Base-by-base conservation (phyloP, 1,140 invertebrate genomes). In the Melitaea cinxia region DNA sequence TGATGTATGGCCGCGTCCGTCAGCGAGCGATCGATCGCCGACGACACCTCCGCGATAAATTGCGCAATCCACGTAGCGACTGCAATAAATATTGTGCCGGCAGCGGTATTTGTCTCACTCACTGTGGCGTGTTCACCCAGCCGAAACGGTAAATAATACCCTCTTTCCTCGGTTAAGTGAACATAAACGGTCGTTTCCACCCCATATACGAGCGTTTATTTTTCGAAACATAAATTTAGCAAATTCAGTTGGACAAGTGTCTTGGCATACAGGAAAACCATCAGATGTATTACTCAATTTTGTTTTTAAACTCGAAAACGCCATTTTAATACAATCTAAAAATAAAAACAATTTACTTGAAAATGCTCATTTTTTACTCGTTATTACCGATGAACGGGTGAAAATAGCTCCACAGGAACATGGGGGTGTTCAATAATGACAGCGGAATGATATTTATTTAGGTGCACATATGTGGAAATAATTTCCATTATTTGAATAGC, bases 341-440 rank as follows among this genome's bases (percentile, higher is more conserved):
- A 47, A 17, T 10, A 12, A 45, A 21, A 47, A 2, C 42, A 47
- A 47, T 47, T 47, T 47, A 47, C 42, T 10, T 23, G 35, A 47
- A 23, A 23, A 47, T 14, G n/a, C 28, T 35, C 30, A 35, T 9
- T 21, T 47, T 60, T 52, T 35, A n/a, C 39, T 52, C 64, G 61
- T 72, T 75, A 80, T 78, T 76, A 73, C 75, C 67, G 79, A 77
- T 77, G 73, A 84, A 79, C 80, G 79, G 80, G 83, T 88, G 84
- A 80, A 82, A 88, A 88, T 88, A 81, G 68, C 79, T 87, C 64
- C 63, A 83, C 79, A 84, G 68, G 68, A 78, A 74, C 70, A 65
- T 68, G 52, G 78, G 76, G 83, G 77, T 75, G 89, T 91, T 90
- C 92, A 93, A 93, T 93, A 92, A 92, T 84, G 88, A 90, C 87